Base-by-base conservation (phyloP, 2,797 vertebrate genomes). In the Pipistrellus kuhlii region DNA sequence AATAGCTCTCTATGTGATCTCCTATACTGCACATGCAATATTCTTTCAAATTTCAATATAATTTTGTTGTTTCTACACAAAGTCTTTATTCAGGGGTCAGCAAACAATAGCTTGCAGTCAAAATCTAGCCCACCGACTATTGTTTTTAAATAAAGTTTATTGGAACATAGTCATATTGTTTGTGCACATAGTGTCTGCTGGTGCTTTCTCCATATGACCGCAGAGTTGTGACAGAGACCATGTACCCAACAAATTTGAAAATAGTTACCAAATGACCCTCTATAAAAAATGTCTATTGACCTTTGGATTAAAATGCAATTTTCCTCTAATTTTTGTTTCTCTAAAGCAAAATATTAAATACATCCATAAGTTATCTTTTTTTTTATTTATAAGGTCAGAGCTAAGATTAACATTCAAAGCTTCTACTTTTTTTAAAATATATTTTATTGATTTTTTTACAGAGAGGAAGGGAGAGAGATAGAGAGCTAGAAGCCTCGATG, bases 311-410 rank as follows among this genome's bases (percentile, higher is more conserved):
- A 13, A 81, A 75, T 62, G 25, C 44, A 75, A 14, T 77, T 78
- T 90, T 88, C 10, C 44, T 91, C 23, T n/a, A 59, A 41, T 7
- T 41, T 41, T 41, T 41, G 4, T 69, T 38, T 21, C 35, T 92
- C 53, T 82, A 77, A 86, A 87, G 10, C 7, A 92, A 92, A 92
- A 72, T 4, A 81, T 25, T 89, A 84, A 95, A 59, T 71, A 38
- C 5, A 38, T 38, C 38, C 38, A 38, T 38, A 38, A 38, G 38
- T 38, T 5, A 38, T 38, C 35, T 35, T 35, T 35, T 35, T 35
- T 35, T 38, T 38, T 38, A 4, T 38, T 5, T 38, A 38, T 38
- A 38, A 38, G 5, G 38, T 38, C 38, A 38, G 38, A 38, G 38
- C 38, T 38, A 38, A 38, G 38, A 38, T 38, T 38, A 38, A 38